phyloP scores from a whole-genome alignment of 53 echinoderm and acorn worm species.

The Henricia sp. region DNA sequence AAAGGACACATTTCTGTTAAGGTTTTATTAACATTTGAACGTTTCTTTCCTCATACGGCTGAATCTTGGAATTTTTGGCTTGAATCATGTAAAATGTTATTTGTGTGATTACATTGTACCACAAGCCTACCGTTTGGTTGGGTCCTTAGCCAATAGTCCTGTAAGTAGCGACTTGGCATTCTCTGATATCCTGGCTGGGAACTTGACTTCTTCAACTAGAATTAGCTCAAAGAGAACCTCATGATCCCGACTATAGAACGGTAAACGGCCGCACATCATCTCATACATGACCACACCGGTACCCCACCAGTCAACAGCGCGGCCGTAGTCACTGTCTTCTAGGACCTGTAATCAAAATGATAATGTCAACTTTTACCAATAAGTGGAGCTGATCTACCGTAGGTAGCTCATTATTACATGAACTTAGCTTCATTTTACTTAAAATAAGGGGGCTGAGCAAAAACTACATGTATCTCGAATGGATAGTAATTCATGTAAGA shows the following conservation, averaged over 20 bases:
- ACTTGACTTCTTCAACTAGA: constrained; percentile 88
- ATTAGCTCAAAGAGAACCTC: constrained; percentile 97
- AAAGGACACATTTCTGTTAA: too few species aligned
- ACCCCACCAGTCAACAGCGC: constrained; percentile 99
- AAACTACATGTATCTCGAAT: too few species aligned
- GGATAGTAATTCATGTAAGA: too few species aligned
- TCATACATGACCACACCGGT: constrained; percentile 99
- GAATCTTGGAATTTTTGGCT: too few species aligned
- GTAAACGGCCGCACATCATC: constrained; percentile 98
- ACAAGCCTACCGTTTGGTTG: constrained; percentile 84
- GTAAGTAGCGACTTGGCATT: constrained; percentile 77
- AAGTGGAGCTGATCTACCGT: too few species aligned
- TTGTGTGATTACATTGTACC: too few species aligned
- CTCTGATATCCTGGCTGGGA: constrained; percentile 81
- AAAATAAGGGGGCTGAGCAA: too few species aligned
- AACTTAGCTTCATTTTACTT: too few species aligned
- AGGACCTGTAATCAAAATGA: constrained; percentile 67
- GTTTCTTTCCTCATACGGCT: too few species aligned
- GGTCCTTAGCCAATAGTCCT: constrained; percentile 86
- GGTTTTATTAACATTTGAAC: too few species aligned
- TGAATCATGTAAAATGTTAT: too few species aligned
- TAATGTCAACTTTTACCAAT: not conserved
- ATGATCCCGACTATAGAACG: constrained; percentile 96
- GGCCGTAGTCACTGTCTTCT: constrained; percentile 98
- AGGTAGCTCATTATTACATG: too few species aligned